These are phyloP conservation scores for Dione juno DNA, from an alignment of 2,888 invertebrate genomes.

Conservation along the genomic window DNA sequence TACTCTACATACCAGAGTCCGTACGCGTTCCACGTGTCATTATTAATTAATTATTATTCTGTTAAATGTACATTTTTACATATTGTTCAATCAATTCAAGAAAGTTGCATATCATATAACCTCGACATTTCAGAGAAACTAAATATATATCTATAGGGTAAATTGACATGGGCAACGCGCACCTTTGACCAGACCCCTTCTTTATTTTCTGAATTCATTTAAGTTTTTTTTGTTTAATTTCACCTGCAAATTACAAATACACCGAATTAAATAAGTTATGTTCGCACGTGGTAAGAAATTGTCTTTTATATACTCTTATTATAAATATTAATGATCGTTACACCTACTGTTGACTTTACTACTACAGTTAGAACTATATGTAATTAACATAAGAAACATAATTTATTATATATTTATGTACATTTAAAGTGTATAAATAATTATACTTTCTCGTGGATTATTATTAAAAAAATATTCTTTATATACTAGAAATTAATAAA, in stretches of 20 bases:
- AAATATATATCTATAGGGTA: neutral
- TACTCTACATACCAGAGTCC: neutral
- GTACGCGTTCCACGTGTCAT: neutral
- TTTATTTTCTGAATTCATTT: no score
- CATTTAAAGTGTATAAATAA: neutral
- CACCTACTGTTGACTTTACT: neutral
- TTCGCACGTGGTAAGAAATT: neutral
- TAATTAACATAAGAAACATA: constrained; percentile 6
- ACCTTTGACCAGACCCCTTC: neutral
- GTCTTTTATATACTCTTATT: neutral
- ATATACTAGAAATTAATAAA: neutral
- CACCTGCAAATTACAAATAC: neutral
- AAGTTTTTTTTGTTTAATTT: neutral
- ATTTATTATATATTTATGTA: neutral
- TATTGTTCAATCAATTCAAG: constrained; percentile 14
- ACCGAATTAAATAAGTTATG: neutral
- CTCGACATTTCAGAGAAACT: neutral
- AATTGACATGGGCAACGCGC: neutral
- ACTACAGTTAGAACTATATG: neutral
- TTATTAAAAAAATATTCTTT: neutral
- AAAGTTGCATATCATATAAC: constrained; percentile 14
- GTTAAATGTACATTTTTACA: neutral
- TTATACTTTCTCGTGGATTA: neutral
- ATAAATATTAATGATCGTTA: neutral
- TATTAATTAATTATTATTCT: constrained; percentile 9